Conservation (phyloP, 1,140 invertebrate species). For the Macrobrachium rosenbergii region DNA sequence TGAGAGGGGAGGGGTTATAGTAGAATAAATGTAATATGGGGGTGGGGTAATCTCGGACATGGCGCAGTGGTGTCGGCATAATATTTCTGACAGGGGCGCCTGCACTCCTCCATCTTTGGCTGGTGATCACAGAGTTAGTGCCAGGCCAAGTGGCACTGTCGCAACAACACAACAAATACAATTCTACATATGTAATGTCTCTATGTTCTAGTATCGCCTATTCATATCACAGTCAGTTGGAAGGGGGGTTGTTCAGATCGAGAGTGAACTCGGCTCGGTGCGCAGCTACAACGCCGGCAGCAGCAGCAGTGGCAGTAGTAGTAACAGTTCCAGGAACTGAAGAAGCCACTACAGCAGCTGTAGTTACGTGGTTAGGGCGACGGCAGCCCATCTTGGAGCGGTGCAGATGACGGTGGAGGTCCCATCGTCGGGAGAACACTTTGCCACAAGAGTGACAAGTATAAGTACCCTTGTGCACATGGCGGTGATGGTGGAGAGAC, state of each 20-base stretch:
- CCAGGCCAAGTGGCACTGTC: constrained; percentile 48
- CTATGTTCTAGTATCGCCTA: constrained; percentile 66
- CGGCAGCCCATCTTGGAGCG: constrained; percentile 65
- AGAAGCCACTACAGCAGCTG: constrained; percentile 30
- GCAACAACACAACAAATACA: constrained; percentile 65
- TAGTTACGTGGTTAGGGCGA: constrained; percentile 57
- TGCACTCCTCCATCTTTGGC: constrained; percentile 61
- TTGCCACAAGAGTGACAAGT: constrained; percentile 68
- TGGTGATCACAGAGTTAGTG: constrained; percentile 64
- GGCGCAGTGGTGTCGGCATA: constrained; percentile 45
- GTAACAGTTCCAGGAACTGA: constrained; percentile 20
- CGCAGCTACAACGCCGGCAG: constrained; percentile 39
- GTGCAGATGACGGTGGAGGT: constrained; percentile 67
- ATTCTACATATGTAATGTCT: constrained; percentile 55
- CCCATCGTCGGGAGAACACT: constrained; percentile 67
- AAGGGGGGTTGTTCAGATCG: constrained; percentile 66
- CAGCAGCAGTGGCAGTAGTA: constrained; percentile 37
- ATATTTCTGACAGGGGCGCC: constrained; percentile 34
- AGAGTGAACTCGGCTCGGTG: constrained; percentile 56
- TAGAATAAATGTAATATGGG: constrained; percentile 31
- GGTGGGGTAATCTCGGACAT: constrained; percentile 49
- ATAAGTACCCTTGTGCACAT: constrained; percentile 67
- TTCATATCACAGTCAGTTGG: constrained; percentile 65
- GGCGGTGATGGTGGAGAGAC: constrained; percentile 67
- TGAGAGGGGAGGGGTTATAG: constrained; percentile 28